A percentile compares a stretch with the other conserved stretches of the same genome.
Conservation (phyloP, 2,113 vertebrate genomes). For the Scortum barcoo region DNA sequence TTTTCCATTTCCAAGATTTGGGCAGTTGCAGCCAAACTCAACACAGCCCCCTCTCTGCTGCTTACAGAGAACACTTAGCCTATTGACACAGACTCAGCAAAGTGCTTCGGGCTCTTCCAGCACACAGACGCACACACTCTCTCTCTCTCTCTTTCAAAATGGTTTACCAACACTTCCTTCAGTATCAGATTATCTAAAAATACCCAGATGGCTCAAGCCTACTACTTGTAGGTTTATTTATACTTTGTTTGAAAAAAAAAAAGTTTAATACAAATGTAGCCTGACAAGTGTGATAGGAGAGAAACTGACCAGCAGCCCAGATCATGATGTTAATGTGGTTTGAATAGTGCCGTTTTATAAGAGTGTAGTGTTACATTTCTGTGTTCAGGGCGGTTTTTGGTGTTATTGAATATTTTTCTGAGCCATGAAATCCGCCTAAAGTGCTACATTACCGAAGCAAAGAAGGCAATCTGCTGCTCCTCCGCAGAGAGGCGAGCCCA, state of each 20-base stretch:
- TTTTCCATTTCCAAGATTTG: constrained; percentile 45
- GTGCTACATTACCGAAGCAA: background rate
- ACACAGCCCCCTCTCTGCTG: constrained; percentile 63
- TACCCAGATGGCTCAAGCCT: constrained; percentile 21
- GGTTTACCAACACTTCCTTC: constrained; percentile 62
- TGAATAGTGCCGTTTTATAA: constrained; percentile 11
- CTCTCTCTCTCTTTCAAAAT: constrained; percentile 47
- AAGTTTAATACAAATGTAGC: constrained; percentile 14
- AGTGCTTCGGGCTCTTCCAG: constrained; percentile 67
- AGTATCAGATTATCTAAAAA: constrained; percentile 58
- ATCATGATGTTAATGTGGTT: constrained; percentile 16
- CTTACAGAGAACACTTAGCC: constrained; percentile 74
- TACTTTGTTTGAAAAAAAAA: background rate
- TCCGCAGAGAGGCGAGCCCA: background rate
- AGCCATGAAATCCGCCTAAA: constrained; percentile 2
- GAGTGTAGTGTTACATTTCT: background rate
- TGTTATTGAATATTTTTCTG: background rate
- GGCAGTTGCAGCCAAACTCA: constrained; percentile 57
- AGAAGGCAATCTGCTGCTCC: constrained; percentile 12
- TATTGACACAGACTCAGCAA: constrained; percentile 68
- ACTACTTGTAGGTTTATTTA: constrained; percentile 45
- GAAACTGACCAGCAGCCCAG: constrained; percentile 4
- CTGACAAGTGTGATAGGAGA: constrained; percentile 15
- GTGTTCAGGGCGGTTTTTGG: background rate
- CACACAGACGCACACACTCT: constrained; percentile 56